These are phyloP conservation scores for Rhagoletis pomonella DNA, from an alignment of 1,140 invertebrate genomes.

Conservation along the genomic window DNA sequence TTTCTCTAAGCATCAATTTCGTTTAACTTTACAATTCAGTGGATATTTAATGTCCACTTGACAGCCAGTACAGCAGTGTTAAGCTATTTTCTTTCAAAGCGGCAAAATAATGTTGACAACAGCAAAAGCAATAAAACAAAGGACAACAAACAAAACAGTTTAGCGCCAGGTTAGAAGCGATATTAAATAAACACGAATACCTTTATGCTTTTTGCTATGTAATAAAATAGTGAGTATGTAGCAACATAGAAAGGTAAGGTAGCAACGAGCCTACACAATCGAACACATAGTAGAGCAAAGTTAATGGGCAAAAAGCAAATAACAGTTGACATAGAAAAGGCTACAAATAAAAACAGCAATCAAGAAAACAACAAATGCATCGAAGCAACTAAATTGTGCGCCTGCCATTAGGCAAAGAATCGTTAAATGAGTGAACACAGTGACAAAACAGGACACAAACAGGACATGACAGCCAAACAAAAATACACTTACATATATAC, in stretches of 20 bases:
- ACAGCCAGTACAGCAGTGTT: no score
- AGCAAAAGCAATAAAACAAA: no score
- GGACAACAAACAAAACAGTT: no score
- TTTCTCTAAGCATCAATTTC: no score
- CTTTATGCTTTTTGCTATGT: constrained; percentile 22
- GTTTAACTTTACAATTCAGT: no score
- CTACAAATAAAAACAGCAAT: not conserved
- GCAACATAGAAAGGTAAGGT: not conserved
- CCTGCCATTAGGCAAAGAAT: constrained; percentile 30
- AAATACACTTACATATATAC: not conserved
- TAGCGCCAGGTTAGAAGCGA: not conserved
- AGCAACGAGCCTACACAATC: constrained; percentile 8
- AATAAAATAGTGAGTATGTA: constrained; percentile 29
- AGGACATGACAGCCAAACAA: constrained; percentile 34
- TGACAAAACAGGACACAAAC: constrained; percentile 29
- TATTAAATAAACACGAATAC: constrained; percentile 33
- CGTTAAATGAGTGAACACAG: constrained; percentile 16
- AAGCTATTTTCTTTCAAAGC: no score
- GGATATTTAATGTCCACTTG: no score
- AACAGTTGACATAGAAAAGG: constrained; percentile 10
- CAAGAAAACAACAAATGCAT: constrained; percentile 29
- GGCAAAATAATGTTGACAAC: no score
- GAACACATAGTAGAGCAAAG: not conserved
- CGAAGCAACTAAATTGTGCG: constrained; percentile 35
- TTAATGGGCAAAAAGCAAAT: constrained; percentile 39